These are phyloP conservation scores for Sinosuthora webbiana DNA, from an alignment of 2,113 vertebrate species.

Conservation along the genomic window DNA sequence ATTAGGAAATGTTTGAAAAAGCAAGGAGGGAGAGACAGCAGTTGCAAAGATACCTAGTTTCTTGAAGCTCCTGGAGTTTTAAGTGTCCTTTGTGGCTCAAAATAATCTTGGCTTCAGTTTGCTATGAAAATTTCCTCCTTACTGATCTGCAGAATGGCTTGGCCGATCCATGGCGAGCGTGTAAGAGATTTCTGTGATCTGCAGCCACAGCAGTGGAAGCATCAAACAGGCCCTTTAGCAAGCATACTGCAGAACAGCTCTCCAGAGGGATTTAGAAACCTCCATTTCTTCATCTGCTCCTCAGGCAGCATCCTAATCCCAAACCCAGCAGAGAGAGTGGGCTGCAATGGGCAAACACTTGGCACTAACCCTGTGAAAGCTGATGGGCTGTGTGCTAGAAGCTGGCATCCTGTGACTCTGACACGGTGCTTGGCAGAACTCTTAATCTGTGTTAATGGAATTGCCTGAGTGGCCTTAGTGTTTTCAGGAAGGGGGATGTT, in stretches of 20 bases:
- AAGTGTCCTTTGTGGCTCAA: background rate
- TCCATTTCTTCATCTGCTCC: background rate
- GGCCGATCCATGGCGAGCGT: rapidly evolving
- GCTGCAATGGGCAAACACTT: background rate
- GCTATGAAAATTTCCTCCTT: background rate
- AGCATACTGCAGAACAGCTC: background rate
- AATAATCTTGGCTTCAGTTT: background rate
- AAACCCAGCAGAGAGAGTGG: background rate
- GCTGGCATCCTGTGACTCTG: background rate
- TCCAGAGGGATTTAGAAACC: background rate
- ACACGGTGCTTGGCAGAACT: background rate
- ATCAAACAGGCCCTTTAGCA: background rate
- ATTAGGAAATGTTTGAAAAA: background rate
- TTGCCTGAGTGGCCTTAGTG: background rate
- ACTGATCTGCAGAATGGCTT: background rate
- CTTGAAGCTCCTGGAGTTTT: background rate
- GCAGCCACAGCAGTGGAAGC: background rate
- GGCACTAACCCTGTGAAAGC: background rate
- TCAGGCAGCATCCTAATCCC: background rate
- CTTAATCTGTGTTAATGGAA: background rate
- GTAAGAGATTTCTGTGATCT: background rate
- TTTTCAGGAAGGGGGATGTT: background rate
- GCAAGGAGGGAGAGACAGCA: background rate
- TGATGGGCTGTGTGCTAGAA: background rate
- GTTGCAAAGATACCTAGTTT: background rate